Evolutionary conservation across 2,888 invertebrate genomes (phyloP).

Genomic region (Lasioglossum villosulum): DNA sequence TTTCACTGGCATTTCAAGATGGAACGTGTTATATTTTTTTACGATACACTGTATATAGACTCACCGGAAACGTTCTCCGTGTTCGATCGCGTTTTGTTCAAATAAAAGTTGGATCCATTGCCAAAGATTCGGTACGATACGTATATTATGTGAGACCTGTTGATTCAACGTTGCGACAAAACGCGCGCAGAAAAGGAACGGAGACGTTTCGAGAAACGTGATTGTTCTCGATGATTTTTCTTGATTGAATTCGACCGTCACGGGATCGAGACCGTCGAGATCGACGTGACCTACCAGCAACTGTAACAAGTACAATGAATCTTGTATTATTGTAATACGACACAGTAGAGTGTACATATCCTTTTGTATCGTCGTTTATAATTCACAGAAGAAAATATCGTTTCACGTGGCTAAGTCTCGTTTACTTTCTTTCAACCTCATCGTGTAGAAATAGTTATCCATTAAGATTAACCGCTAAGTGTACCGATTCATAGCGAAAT

Average conservation of each 20-base stretch:
- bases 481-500: neutral
- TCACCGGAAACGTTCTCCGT: neutral
- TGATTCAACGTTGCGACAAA: constrained; percentile 33
- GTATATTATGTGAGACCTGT: constrained; percentile 34
- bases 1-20: constrained; percentile 7
- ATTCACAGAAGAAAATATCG: constrained; percentile 56
- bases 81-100: constrained; percentile 11
- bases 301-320: constrained; percentile 60
- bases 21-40: constrained; percentile 26
- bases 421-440: neutral
- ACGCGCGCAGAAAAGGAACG: neutral
- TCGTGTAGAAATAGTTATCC: neutral
- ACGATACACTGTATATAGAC: constrained; percentile 40
- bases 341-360: constrained; percentile 69
- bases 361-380: constrained; percentile 67
- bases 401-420: constrained; percentile 52
- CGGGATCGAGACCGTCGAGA: constrained; percentile 12
- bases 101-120: constrained; percentile 50
- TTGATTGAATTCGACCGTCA: constrained; percentile 9
- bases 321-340: constrained; percentile 54
- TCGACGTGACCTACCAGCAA: constrained; percentile 28
- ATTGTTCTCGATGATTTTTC: neutral
- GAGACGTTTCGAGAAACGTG: neutral
- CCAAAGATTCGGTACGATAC: constrained; percentile 67
- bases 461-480: neutral